phyloP scores from a whole-genome alignment of 2,113 vertebrate species.

The Oncorhynchus gorbuscha region DNA sequence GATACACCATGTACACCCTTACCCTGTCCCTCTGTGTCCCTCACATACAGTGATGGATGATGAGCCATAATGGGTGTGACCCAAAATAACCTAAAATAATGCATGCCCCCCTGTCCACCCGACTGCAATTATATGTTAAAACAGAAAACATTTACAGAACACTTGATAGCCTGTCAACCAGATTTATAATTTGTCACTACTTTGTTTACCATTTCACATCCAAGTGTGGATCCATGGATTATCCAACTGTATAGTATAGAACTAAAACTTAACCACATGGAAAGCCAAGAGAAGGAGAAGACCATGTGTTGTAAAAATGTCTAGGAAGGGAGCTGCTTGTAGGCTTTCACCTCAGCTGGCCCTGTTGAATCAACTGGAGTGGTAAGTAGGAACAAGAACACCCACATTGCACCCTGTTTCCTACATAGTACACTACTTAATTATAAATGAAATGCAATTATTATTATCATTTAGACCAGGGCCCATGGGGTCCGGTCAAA shows the following conservation, averaged over 20 bases:
- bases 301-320: not conserved
- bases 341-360: not conserved
- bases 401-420: too few relatives aligned
- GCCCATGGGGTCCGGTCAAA: not conserved
- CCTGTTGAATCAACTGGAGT: not conserved
- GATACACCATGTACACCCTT: not conserved
- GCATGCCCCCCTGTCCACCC: not conserved
- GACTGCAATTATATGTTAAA: constrained; percentile 31
- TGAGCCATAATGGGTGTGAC: too few relatives aligned
- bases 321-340: not conserved
- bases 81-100: not conserved
- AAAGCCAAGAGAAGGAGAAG: not conserved
- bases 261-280: constrained; percentile 16
- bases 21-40: too few relatives aligned
- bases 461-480: too few relatives aligned
- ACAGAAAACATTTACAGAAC: constrained; percentile 3
- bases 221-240: constrained; percentile 46
- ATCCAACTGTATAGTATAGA: not conserved
- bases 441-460: too few relatives aligned
- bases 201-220: constrained; percentile 46
- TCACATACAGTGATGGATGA: too few relatives aligned
- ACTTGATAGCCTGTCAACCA: constrained; percentile 39
- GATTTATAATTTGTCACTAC: constrained; percentile 35
- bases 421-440: too few relatives aligned
- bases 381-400: not conserved